Evolutionary conservation across 2,888 invertebrate species (phyloP).

Genomic region (Melipona bicolor): DNA sequence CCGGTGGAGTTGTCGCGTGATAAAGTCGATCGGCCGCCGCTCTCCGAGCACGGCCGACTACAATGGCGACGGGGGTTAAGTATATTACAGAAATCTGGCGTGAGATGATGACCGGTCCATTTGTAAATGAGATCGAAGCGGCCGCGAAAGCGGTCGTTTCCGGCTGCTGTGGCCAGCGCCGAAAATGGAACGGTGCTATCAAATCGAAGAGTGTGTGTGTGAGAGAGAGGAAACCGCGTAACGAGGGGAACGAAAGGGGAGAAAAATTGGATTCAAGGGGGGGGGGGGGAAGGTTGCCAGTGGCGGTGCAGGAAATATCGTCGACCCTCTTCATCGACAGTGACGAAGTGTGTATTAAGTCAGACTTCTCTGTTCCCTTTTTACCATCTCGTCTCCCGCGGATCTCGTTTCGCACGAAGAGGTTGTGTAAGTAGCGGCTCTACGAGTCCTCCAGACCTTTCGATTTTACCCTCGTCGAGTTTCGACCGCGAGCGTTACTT

Average conservation of each 20-base stretch:
- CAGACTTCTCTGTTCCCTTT: constrained; percentile 14
- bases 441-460: constrained; percentile 16
- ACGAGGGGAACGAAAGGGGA: constrained; percentile 22
- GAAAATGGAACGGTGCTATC: constrained; percentile 13
- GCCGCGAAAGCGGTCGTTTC: constrained; percentile 21
- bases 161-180: neutral
- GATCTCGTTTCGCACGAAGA: constrained; percentile 9
- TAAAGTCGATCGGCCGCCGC: constrained; percentile 47
- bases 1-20: constrained; percentile 43
- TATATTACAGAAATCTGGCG: constrained; percentile 69
- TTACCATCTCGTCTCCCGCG: neutral
- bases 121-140: constrained; percentile 68
- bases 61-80: constrained; percentile 58
- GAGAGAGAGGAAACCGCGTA: constrained; percentile 7
- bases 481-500: neutral
- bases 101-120: constrained; percentile 62
- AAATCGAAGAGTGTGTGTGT: constrained; percentile 2
- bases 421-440: neutral
- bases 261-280: constrained; percentile 50
- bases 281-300: neutral
- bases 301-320: constrained; percentile 36
- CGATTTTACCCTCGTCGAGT: neutral
- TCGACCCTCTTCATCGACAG: constrained; percentile 34
- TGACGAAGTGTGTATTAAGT: constrained; percentile 51
- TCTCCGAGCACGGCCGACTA: constrained; percentile 25